These are phyloP conservation scores for Etheostoma perlongum DNA, from an alignment of 2,797 vertebrate genomes.

Conservation along the genomic window DNA sequence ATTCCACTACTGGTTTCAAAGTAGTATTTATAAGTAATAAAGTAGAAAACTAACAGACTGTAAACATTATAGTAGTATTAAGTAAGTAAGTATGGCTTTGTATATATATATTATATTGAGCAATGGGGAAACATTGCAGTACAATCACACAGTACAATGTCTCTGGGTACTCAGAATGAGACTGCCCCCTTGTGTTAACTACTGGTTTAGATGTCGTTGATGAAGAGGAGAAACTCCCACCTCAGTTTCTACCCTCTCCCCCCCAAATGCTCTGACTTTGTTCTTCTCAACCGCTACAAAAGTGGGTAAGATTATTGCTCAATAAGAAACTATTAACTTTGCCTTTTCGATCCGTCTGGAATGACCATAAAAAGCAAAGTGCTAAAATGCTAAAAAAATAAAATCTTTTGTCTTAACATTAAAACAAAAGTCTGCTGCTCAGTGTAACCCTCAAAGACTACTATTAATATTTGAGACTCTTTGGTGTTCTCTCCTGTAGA, in stretches of 20 bases:
- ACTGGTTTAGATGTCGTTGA: not conserved
- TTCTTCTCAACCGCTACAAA: not conserved
- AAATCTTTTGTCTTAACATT: conserved; percentile 42
- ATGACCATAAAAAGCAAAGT: conserved; percentile 16
- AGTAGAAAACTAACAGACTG: not conserved
- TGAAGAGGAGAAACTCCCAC: not conserved
- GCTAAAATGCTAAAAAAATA: conserved; percentile 8
- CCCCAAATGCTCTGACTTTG: not conserved
- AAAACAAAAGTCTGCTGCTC: conserved; percentile 62
- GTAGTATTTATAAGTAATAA: not conserved
- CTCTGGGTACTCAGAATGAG: conserved; percentile 15
- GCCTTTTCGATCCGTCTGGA: conserved; percentile 2
- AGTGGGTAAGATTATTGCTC: not conserved
- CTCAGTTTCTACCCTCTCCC: not conserved
- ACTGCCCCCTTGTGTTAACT: conserved; percentile 67
- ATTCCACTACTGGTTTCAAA: not conserved
- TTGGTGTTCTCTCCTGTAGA: conserved; percentile 71
- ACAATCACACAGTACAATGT: not conserved
- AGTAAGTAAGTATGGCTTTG: not conserved
- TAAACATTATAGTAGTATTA: too few species aligned
- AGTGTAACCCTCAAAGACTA: conserved; percentile 44
- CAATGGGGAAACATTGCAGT: not conserved
- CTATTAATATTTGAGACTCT: conserved; percentile 63
- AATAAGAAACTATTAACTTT: not conserved
- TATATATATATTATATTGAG: not conserved